Base-by-base conservation (phyloP, 2,797 vertebrate species). In the Mus caroli region DNA sequence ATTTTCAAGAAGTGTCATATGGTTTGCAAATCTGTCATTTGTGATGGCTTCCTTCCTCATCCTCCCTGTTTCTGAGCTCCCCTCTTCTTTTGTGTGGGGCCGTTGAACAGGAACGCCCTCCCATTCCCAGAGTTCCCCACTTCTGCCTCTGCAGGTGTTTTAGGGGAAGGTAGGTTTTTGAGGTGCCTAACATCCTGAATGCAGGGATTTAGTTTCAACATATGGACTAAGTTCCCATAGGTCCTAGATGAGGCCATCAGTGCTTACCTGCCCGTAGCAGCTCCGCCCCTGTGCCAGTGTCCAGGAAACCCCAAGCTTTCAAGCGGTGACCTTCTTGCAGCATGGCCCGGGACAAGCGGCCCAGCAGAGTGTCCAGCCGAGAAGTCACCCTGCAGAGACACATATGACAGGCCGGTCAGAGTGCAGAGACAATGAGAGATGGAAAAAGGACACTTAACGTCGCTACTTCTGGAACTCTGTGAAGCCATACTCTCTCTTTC, bases 301-400 rank as follows among this genome's bases (percentile, higher is more conserved):
- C 99, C 90, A 99, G 96, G 54, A 99, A 85, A 6, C 98, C 99
- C 99, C 99, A 99, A 58, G 98, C 98, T 43, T 98, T 99, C 94
- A 99, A 98, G 78, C 98, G 98, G 54, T 98, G 99, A 54, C 98
- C 99, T 97, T 99, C 99, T 60, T 98, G 97, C 37, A 97, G 98
- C 52, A 99, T 94, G 31, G 98, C 84, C 75, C 98, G 98, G 73
- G 98, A 98, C 98, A 99, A 99, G 96, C 97, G 98, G 95, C 97
- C 98, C 77, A 97, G 98, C 34, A 96, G 77, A 10, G 94, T 84
- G 1, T 98, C 98, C 56, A 98, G 89, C 96, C 84, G 97, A 54
- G 96, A 50, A 69, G 91, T 6, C 10, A 97, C 69, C 69, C 98
- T 99, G 95, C 11, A 94, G 95, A 22, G 46, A 17, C 22, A 64